phyloP scores from a whole-genome alignment of 2,888 invertebrate species.

The Clunio marinus region DNA sequence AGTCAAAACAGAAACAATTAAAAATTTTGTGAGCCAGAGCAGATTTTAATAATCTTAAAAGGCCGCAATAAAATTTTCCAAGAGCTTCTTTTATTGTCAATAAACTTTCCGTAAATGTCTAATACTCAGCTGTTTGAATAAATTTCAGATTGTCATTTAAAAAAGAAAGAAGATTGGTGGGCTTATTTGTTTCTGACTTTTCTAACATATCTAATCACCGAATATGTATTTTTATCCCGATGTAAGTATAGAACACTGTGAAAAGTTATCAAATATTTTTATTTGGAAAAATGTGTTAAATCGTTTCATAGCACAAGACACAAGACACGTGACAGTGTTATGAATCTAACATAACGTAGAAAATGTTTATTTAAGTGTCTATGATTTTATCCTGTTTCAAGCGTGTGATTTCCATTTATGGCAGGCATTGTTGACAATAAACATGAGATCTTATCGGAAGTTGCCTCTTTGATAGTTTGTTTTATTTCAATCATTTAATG shows the following conservation, averaged over 20 bases:
- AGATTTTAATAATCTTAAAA: neutral
- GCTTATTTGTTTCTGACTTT: neutral
- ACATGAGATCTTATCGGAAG: constrained; percentile 15
- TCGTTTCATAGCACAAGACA: constrained; percentile 27
- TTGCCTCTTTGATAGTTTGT: neutral
- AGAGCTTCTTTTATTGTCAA: constrained; percentile 25
- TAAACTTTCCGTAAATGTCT: neutral
- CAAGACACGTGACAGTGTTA: constrained; percentile 12
- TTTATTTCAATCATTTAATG: neutral
- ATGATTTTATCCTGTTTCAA: constrained; percentile 18
- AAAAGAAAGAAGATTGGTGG: neutral
- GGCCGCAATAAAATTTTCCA: constrained; percentile 28
- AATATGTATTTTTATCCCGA: neutral
- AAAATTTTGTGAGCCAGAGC: constrained; percentile 18
- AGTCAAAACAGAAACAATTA: constrained; percentile 39
- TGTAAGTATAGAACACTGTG: too few relatives aligned
- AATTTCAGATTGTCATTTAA: constrained; percentile 28
- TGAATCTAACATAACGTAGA: neutral
- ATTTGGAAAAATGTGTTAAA: constrained; percentile 8
- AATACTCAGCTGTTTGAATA: constrained; percentile 25
- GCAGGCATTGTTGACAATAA: constrained; percentile 26
- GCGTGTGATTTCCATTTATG: constrained; percentile 31
- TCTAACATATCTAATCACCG: neutral
- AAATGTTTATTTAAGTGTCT: constrained; percentile 35
- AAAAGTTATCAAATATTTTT: neutral